phyloP scores from a whole-genome alignment of 2,797 vertebrate genomes.

The Hydrophis major region DNA sequence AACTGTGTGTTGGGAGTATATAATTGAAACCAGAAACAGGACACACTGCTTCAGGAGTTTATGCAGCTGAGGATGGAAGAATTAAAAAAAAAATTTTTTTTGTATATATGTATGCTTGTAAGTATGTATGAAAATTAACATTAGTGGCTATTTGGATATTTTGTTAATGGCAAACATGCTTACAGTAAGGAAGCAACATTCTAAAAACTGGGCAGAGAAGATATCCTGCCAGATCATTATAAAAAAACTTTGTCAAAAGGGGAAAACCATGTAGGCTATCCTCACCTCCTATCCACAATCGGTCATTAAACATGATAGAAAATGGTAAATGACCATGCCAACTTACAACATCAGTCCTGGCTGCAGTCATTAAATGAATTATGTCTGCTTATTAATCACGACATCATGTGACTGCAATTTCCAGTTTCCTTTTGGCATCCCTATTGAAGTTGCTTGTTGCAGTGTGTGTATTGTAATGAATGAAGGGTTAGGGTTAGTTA shows the following conservation, averaged over 20 bases:
- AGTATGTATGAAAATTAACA: background rate
- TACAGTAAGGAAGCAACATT: background rate
- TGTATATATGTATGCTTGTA: background rate
- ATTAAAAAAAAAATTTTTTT: background rate
- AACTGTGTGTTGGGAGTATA: background rate
- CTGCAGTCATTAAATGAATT: background rate
- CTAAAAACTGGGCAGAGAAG: background rate
- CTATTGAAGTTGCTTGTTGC: background rate
- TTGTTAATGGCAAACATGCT: background rate
- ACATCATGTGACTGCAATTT: background rate
- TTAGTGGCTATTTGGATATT: background rate
- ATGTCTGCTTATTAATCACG: background rate
- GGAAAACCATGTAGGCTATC: background rate
- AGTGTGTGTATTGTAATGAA: background rate
- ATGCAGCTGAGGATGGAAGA: accelerated
- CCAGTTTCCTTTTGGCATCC: background rate
- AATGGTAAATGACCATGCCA: background rate
- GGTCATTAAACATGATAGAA: background rate
- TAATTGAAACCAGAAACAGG: background rate
- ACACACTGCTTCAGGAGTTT: conserved; percentile 3
- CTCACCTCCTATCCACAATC: background rate
- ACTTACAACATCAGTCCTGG: background rate
- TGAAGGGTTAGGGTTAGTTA: too few relatives aligned
- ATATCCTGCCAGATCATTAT: background rate
- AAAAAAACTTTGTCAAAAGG: background rate